A percentile compares a stretch with the other conserved stretches of the same genome.
Conservation (phyloP, 1,140 invertebrate genomes). For the Drosophila cardini region DNA sequence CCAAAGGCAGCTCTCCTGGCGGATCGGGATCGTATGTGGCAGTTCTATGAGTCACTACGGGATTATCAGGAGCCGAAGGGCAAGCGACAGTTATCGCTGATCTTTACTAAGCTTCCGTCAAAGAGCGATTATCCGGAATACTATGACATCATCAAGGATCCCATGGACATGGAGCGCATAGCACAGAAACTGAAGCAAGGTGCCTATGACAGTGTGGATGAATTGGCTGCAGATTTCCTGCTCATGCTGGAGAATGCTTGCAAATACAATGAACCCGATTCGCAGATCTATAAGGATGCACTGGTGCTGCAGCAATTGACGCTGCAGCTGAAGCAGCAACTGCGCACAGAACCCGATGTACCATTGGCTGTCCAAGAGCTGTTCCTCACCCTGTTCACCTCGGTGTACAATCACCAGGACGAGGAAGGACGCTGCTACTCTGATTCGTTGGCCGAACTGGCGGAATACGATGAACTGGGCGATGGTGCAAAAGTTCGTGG, state of each 20-base stretch:
- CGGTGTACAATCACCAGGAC: constrained; percentile 97
- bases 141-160: constrained; percentile 98
- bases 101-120: constrained; percentile 97
- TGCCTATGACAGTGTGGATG: constrained; percentile 94
- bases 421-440: constrained; percentile 98
- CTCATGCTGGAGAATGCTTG: constrained; percentile 99
- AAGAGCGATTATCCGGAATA: constrained; percentile 98
- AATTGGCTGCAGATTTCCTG: constrained; percentile 96
- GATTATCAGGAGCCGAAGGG: constrained; percentile 95
- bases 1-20: constrained; percentile 85
- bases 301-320: constrained; percentile 96
- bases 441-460: constrained; percentile 97
- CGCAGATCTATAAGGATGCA: constrained; percentile 99
- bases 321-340: constrained; percentile 95
- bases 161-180: constrained; percentile 98
- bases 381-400: constrained; percentile 95
- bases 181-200: constrained; percentile 93
- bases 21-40: constrained; percentile 93
- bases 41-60: constrained; percentile 95
- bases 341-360: constrained; percentile 94
- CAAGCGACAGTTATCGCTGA: constrained; percentile 92
- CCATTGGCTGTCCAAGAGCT: constrained; percentile 95
- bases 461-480: constrained; percentile 93
- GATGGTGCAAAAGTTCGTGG: constrained; percentile 89
- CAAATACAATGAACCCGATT: constrained; percentile 99